A percentile compares a stretch with the other conserved stretches of the same genome.
Conservation (phyloP, 2,888 invertebrate genomes). For the Entomobrya multifasciata region DNA sequence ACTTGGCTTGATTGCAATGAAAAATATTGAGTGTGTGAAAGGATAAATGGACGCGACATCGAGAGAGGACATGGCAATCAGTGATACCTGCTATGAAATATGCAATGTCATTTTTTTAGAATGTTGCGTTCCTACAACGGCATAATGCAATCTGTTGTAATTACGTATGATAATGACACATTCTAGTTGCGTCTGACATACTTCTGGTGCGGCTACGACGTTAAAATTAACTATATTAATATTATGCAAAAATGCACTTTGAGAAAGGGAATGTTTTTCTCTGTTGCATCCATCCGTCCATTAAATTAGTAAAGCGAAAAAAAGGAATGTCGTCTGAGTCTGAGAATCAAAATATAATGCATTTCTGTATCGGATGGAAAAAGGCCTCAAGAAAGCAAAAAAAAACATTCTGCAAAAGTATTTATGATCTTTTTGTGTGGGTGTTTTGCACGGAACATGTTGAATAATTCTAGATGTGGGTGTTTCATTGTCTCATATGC, state of each 20-base stretch:
- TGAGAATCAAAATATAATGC: no score
- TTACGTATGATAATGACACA: neutral
- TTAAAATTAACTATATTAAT: neutral
- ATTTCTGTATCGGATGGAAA: no score
- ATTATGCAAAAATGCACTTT: neutral
- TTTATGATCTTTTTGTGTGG: no score
- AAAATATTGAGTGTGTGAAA: conserved; percentile 32
- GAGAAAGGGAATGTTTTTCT: conserved; percentile 24
- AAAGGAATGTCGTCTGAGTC: neutral
- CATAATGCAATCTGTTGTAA: no score
- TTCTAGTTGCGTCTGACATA: conserved; percentile 28
- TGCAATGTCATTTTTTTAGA: conserved; percentile 1
- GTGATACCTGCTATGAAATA: no score
- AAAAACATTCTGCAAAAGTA: no score
- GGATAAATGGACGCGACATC: conserved; percentile 28
- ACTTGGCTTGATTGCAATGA: conserved; percentile 72
- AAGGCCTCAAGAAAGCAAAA: conserved; percentile 5
- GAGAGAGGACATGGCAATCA: neutral
- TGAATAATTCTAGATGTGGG: no score
- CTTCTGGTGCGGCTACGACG: neutral
- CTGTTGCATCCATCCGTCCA: neutral
- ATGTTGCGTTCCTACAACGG: neutral
- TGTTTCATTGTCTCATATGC: no score
- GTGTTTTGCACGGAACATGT: no score
- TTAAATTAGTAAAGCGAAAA: neutral